Evolutionary conservation across 2,113 vertebrate species (phyloP), one percentile per base, ranked within the genome.

Genomic region (Psilopogon haemacephalus): DNA sequence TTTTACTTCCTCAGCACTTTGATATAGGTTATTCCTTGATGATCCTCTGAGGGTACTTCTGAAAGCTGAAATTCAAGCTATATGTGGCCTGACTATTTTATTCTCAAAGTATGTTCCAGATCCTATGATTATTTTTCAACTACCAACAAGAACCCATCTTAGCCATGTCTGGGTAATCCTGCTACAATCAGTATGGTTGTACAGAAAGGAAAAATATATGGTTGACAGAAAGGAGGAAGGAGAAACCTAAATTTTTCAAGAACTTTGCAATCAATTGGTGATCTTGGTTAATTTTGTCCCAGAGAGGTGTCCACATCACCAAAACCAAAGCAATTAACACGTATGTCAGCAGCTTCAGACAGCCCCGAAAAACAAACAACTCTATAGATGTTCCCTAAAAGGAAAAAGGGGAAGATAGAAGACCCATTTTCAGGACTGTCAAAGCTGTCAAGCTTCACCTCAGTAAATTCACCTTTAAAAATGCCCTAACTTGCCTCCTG

Each of bases 311-410:
- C 50, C 62, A 84, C 21, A 37, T 60, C 70, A 84, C 42, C 26
- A 84, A 77, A 90, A 75, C 76, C 62, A 87, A 54, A 84, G 58
- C 77, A 70, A 69, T 88, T 90, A 90, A 90, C 83, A 95, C 32
- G 28, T 86, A 72, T 83, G 13, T 62, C 90, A 80, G 86, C 83
- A 93, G 35, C 14, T n/a, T 84, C 72, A 80, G 50, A 55, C 20
- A 87, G 46, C 63, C 12, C 67, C 74, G 83, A 76, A 72, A 85
- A 86, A 68, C 74, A 65, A 12, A 52, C 33, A 67, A 35, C 15
- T 70, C 24, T 58, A 15, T n/a, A 80, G 75, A 75, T 90, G 71
- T 79, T 62, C 63, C 16, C 33, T 48, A 35, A 11, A 16, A 5
- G 10, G 11, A 16, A 5, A 62, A 5, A 37, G 27, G 48, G 16